These are phyloP conservation scores for Sesamia nonagrioides DNA, from an alignment of 1,140 invertebrate genomes.

Conservation along the genomic window DNA sequence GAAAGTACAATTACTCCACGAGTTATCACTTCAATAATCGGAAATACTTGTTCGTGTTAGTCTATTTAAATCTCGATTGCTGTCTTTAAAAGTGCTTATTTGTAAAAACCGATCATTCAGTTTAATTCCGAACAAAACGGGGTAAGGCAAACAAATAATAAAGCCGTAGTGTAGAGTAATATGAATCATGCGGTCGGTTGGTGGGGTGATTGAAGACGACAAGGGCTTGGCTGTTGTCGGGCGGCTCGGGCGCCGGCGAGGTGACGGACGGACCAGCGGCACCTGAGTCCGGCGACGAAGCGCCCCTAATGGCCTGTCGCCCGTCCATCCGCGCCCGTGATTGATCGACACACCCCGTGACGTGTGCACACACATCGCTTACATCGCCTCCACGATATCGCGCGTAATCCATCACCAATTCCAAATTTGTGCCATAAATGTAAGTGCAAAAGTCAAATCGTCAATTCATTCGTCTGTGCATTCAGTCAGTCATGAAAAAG, in stretches of 20 bases:
- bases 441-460: constrained; percentile 18
- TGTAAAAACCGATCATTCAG: not conserved
- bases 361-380: constrained; percentile 72
- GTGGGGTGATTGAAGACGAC: constrained; percentile 56
- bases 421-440: constrained; percentile 54
- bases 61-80: not conserved
- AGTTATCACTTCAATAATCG: constrained; percentile 7
- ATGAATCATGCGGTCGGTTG: constrained; percentile 55
- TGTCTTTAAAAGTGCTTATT: not conserved
- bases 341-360: constrained; percentile 80
- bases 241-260: constrained; percentile 41
- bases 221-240: constrained; percentile 49
- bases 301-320: constrained; percentile 80
- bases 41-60: not conserved
- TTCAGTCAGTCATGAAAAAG: not conserved
- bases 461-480: not conserved
- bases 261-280: constrained; percentile 60
- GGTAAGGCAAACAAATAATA: constrained; percentile 17
- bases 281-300: constrained; percentile 72
- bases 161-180: constrained; percentile 23
- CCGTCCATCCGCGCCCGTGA: constrained; percentile 78
- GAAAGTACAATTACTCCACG: not conserved
- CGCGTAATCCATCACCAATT: constrained; percentile 73
- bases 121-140: not conserved
- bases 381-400: constrained; percentile 67